Evolutionary conservation across 2,113 vertebrate genomes (phyloP).

Genomic region (Spilogale gracilis): DNA sequence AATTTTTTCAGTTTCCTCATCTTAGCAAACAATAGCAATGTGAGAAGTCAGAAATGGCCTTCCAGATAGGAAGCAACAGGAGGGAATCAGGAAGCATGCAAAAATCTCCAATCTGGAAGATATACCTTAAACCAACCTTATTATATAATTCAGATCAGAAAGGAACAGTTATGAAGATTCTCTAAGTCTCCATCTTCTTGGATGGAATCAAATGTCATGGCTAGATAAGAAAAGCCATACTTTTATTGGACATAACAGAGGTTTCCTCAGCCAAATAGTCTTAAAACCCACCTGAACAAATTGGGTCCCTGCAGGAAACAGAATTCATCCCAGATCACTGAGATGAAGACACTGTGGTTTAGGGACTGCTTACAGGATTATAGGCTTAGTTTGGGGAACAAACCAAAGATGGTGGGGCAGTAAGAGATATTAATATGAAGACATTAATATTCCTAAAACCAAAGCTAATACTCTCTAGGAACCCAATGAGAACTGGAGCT

Average conservation of each 20-base stretch:
- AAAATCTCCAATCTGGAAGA: not conserved
- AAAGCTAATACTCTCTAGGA: not conserved
- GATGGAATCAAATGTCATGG: not conserved
- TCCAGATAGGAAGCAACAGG: not conserved
- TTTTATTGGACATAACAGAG: not conserved
- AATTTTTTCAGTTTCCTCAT: not conserved
- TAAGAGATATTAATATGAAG: not conserved
- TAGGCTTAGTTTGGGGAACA: not conserved
- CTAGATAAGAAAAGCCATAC: not conserved
- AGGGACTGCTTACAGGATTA: not conserved
- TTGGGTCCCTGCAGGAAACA: not conserved
- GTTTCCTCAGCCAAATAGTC: not conserved
- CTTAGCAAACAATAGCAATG: not conserved
- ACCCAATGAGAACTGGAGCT: not conserved
- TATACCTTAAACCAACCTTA: not conserved
- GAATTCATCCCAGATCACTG: not conserved
- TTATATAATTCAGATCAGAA: not conserved
- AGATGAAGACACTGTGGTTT: not conserved
- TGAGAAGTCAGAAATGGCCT: conserved; percentile 11
- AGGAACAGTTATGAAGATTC: not conserved
- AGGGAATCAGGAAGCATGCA: not conserved
- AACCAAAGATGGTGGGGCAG: not conserved
- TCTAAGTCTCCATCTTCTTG: not conserved
- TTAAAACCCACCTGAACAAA: not conserved
- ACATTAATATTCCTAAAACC: not conserved